These are phyloP conservation scores for Napeogenes sylphis DNA, from an alignment of 2,888 invertebrate species.

Conservation along the genomic window DNA sequence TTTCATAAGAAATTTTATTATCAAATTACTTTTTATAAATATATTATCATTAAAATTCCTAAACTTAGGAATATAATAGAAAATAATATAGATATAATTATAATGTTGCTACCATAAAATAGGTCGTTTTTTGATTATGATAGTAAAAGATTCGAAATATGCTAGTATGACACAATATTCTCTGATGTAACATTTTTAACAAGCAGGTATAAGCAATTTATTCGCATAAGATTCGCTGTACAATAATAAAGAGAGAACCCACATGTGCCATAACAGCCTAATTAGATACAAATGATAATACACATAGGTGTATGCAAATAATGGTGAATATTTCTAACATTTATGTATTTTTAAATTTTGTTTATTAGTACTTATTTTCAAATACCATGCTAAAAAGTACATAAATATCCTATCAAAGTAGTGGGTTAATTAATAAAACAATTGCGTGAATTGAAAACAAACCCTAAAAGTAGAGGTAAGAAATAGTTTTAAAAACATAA, in stretches of 20 bases:
- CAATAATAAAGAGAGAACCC: conserved; percentile 2
- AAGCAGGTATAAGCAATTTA: conserved; percentile 5
- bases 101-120: not conserved
- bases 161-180: not conserved
- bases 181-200: conserved; percentile 6
- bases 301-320: no score
- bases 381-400: no score
- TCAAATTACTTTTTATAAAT: not conserved
- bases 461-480: no score
- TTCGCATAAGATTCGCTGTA: not conserved
- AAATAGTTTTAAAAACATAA: no score
- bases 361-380: no score
- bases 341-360: no score
- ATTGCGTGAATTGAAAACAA: no score
- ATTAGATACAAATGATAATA: not conserved
- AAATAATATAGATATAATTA: not conserved
- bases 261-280: not conserved
- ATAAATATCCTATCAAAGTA: no score
- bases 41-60: not conserved
- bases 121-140: conserved; percentile 2
- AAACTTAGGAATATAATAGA: not conserved
- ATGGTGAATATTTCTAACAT: no score
- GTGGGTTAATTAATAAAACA: no score
- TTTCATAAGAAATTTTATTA: not conserved
- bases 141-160: not conserved